A percentile compares a stretch with the other conserved stretches of the same genome.
Conservation (phyloP, 2,888 invertebrate genomes). For the Harpalus rufipes region DNA sequence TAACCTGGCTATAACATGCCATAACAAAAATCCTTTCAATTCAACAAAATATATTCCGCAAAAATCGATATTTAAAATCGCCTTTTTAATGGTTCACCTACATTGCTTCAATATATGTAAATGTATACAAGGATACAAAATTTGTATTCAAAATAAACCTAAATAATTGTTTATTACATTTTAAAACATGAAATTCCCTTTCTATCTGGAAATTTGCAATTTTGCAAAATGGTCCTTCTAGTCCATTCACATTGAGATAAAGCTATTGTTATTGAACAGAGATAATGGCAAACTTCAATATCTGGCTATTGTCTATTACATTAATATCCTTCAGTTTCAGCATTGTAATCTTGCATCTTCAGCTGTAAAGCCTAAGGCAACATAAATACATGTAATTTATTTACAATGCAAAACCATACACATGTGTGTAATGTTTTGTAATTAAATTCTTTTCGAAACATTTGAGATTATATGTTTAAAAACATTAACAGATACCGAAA, state of each 20-base stretch:
- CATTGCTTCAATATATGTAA: no score
- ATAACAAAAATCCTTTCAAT: no score
- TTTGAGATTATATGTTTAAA: not conserved
- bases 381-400: not conserved
- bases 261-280: not conserved
- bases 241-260: not conserved
- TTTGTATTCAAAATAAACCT: no score
- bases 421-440: not conserved
- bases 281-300: not conserved
- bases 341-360: not conserved
- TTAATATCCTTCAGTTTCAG: not conserved
- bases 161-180: not conserved
- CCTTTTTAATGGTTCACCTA: no score
- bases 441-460: not conserved
- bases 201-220: not conserved
- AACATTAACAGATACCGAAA: not conserved
- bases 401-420: not conserved
- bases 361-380: not conserved
- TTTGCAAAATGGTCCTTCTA: not conserved
- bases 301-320: not conserved
- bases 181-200: not conserved
- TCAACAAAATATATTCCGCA: no score
- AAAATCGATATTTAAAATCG: no score
- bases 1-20: no score
- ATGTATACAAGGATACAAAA: no score